phyloP scores from a whole-genome alignment of 2,113 vertebrate species.

The Turnix velox region DNA sequence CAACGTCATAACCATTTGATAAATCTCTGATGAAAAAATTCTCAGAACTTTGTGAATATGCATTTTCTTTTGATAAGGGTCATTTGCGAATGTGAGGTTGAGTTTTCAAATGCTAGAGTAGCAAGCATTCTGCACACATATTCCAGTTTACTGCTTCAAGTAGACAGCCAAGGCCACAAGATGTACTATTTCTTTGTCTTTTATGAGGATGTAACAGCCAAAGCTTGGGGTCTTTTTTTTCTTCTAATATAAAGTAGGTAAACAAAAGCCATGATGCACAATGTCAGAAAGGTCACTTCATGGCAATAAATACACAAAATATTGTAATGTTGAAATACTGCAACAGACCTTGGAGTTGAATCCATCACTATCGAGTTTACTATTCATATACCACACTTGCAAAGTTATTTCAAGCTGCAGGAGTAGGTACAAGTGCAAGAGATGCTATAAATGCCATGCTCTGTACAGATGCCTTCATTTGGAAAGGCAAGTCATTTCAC shows the following conservation, averaged over 20 bases:
- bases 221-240: not conserved
- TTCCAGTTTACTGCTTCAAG: not conserved
- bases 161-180: not conserved
- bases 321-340: not conserved
- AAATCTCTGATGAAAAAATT: not conserved
- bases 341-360: not conserved
- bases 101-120: not conserved
- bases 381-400: not conserved
- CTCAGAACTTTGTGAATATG: not conserved
- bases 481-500: not conserved
- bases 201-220: not conserved
- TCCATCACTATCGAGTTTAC: not conserved
- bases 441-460: fast-evolving
- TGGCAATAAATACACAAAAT: not conserved
- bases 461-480: not conserved
- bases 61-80: not conserved
- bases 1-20: not conserved
- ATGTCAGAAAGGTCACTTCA: not conserved
- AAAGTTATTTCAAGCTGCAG: not conserved
- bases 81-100: not conserved
- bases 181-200: not conserved
- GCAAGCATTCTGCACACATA: fast-evolving
- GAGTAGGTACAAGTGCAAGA: not conserved
- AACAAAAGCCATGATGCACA: not conserved
- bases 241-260: not conserved